These are phyloP conservation scores for Drosophila pseudotakahashii DNA, from an alignment of 2,888 invertebrate species.

Conservation along the genomic window DNA sequence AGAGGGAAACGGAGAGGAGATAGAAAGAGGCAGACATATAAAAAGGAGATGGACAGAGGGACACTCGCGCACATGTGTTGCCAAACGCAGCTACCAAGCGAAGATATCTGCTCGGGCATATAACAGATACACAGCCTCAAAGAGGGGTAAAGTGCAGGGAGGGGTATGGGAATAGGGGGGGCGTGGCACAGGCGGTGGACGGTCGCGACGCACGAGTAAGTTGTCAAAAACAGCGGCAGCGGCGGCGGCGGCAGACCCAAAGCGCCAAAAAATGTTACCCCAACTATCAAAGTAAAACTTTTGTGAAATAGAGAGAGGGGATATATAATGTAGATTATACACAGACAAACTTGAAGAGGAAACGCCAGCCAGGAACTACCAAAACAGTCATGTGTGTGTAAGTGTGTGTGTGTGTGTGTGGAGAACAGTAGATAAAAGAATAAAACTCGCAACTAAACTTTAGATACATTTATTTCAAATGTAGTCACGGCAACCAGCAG, in stretches of 20 bases:
- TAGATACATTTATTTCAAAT: conserved; percentile 74
- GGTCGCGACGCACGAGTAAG: conserved; percentile 59
- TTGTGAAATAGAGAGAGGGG: conserved; percentile 39
- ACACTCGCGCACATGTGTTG: conserved; percentile 59
- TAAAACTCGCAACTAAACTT: conserved; percentile 64
- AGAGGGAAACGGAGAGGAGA: conserved; percentile 4
- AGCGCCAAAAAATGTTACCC: conserved; percentile 65
- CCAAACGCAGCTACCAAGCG: conserved; percentile 54
- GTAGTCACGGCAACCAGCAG: conserved; percentile 51
- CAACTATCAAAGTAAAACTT: conserved; percentile 72
- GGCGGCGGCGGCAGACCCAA: conserved; percentile 52
- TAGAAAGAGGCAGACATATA: conserved; percentile 10
- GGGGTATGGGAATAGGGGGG: not conserved
- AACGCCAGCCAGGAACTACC: conserved; percentile 31
- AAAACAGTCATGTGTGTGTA: conserved; percentile 10
- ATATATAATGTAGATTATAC: conserved; percentile 63
- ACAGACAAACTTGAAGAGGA: conserved; percentile 22
- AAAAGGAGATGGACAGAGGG: conserved; percentile 18
- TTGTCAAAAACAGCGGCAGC: conserved; percentile 63
- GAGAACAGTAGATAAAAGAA: conserved; percentile 58
- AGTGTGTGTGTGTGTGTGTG: conserved; percentile 19
- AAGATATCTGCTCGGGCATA: conserved; percentile 29
- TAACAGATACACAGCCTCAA: not conserved
- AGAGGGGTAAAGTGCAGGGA: too few relatives aligned
- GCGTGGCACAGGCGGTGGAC: conserved; percentile 18